These are phyloP conservation scores for Holotrichia oblita DNA, from an alignment of 1,140 invertebrate species.

Conservation along the genomic window DNA sequence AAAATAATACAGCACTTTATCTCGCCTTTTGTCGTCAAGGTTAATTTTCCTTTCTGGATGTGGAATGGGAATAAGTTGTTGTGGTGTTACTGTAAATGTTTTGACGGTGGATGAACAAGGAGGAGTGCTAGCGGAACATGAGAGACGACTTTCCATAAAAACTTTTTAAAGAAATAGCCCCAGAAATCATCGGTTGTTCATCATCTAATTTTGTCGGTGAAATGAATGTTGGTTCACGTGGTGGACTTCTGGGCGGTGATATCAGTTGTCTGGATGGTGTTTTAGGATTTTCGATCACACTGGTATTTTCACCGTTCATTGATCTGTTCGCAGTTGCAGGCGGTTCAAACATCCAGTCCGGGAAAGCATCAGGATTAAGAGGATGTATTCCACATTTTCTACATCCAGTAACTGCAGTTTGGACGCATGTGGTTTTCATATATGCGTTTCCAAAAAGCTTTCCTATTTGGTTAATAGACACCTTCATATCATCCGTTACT, in stretches of 20 bases:
- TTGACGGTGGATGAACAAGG: conserved; percentile 13
- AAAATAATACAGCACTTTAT: conserved; percentile 11
- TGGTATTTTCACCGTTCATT: conserved; percentile 43
- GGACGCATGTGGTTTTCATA: conserved; percentile 57
- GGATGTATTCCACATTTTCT: conserved; percentile 59
- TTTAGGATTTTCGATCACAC: conserved; percentile 14
- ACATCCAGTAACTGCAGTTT: conserved; percentile 59
- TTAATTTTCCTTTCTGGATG: conserved; percentile 38
- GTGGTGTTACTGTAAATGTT: conserved; percentile 30
- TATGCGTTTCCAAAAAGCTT: too few species aligned
- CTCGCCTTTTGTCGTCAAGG: conserved; percentile 29
- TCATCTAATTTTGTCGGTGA: conserved; percentile 57
- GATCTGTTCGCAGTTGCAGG: conserved; percentile 22
- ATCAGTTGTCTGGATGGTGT: background rate
- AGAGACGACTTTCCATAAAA: conserved; percentile 53
- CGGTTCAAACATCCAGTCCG: conserved; percentile 10
- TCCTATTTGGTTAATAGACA: too few species aligned
- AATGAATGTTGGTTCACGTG: conserved; percentile 41
- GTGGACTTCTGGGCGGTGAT: background rate
- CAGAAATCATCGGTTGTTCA: conserved; percentile 57
- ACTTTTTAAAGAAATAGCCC: conserved; percentile 58
- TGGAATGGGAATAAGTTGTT: conserved; percentile 28
- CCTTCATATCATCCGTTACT: too few species aligned
- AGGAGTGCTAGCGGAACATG: conserved; percentile 30
- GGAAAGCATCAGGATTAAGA: conserved; percentile 33